phyloP scores from a whole-genome alignment of 64 coral and sea anemone species.

The Stichodactyla helianthus region DNA sequence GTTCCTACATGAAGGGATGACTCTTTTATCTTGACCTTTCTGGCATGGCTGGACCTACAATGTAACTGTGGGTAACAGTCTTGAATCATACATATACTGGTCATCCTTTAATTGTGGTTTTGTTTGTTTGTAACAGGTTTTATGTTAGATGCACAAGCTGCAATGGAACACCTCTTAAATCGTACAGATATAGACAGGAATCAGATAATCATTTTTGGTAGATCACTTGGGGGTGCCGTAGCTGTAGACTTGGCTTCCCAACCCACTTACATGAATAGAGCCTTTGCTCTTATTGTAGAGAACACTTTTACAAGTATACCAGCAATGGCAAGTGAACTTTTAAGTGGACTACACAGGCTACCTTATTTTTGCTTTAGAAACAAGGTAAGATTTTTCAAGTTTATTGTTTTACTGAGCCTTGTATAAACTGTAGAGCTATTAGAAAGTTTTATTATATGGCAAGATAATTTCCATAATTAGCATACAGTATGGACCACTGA shows the following conservation, averaged over 20 bases:
- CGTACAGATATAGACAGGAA: conserved; percentile 75
- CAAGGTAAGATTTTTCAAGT: conserved; percentile 50
- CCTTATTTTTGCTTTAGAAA: conserved; percentile 98
- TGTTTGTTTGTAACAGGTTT: conserved; percentile 36
- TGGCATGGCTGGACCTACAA: too few species aligned
- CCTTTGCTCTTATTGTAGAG: conserved; percentile 94
- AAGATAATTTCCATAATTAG: too few species aligned
- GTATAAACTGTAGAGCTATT: too few species aligned
- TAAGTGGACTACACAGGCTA: conserved; percentile 74
- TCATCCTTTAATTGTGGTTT: not conserved
- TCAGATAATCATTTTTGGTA: conserved; percentile 92
- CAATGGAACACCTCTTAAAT: conserved; percentile 81
- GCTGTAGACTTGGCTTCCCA: conserved; percentile 75
- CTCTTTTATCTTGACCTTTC: too few species aligned
- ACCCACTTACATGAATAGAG: conserved; percentile 63
- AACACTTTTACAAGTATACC: conserved; percentile 98
- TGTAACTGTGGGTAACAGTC: too few species aligned
- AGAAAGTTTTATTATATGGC: too few species aligned
- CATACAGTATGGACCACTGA: too few species aligned
- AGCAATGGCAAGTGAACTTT: conserved; percentile 75
- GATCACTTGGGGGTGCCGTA: conserved; percentile 92
- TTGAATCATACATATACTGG: too few species aligned
- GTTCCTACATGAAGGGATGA: too few species aligned
- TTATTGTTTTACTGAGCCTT: too few species aligned
- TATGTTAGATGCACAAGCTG: conserved; percentile 77